Evolutionary conservation across 2,113 vertebrate species (phyloP).

Genomic region (Calyptomena viridis): DNA sequence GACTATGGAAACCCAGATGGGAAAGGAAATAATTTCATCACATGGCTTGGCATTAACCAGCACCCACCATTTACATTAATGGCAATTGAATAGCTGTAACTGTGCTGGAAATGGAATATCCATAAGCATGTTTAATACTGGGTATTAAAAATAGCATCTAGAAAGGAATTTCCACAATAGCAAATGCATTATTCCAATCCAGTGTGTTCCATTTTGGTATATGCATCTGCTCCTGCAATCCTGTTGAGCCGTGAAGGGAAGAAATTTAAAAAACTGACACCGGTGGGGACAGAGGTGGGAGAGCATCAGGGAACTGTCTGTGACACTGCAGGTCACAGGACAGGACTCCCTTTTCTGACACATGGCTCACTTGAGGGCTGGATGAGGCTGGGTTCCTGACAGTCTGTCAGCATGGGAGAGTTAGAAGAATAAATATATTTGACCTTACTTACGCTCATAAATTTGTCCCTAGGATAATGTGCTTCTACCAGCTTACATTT

Average conservation of each 20-base stretch:
- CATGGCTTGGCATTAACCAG: constrained; percentile 15
- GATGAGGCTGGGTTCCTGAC: neutral
- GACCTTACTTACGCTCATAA: neutral
- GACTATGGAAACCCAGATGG: neutral
- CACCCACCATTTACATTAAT: constrained; percentile 1
- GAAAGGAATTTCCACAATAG: neutral
- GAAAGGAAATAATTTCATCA: constrained; percentile 16
- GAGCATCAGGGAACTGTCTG: neutral
- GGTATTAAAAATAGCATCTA: constrained; percentile 33
- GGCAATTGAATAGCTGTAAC: neutral
- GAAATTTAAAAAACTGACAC: too few species aligned
- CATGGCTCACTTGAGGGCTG: accelerated
- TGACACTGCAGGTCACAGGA: neutral
- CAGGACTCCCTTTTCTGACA: neutral
- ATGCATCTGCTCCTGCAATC: neutral
- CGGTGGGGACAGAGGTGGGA: neutral
- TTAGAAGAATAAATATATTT: neutral
- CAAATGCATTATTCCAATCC: neutral
- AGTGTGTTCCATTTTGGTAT: accelerated
- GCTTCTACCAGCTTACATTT: neutral
- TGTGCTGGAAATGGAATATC: constrained; percentile 22
- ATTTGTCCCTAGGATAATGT: neutral
- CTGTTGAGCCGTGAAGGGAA: too few species aligned
- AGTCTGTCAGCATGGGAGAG: neutral
- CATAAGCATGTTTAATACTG: neutral